Conservation (phyloP, 2,113 vertebrate species). For the Pseudorasbora parva region DNA sequence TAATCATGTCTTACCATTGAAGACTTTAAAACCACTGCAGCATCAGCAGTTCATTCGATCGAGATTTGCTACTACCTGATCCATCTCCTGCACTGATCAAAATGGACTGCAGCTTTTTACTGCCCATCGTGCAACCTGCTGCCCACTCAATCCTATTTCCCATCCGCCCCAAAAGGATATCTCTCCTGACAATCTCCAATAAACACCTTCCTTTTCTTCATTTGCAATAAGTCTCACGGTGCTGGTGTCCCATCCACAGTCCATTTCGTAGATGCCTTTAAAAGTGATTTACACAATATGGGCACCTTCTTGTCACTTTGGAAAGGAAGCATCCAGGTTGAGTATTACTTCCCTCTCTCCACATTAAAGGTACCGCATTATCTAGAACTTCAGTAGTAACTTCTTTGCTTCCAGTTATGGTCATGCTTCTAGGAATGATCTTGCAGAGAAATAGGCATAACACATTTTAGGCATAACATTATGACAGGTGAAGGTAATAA, state of each 20-base stretch:
- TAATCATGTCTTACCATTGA: not conserved
- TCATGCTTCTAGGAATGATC: not conserved
- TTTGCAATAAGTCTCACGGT: slow-evolving; percentile 28
- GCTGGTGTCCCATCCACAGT: not conserved
- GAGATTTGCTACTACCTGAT: not conserved
- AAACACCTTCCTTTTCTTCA: slow-evolving; percentile 13
- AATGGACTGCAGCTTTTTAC: slow-evolving; percentile 32
- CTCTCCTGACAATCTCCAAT: slow-evolving; percentile 27
- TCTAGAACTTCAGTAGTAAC: not conserved
- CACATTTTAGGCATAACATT: too few relatives aligned
- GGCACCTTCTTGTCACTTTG: not conserved
- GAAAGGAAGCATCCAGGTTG: not conserved
- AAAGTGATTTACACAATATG: slow-evolving; percentile 7
- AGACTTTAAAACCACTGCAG: slow-evolving; percentile 18
- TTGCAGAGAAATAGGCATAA: too few relatives aligned
- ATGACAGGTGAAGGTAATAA: too few relatives aligned
- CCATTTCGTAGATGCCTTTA: not conserved
- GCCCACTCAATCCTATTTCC: slow-evolving; percentile 5
- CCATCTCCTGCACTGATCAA: slow-evolving; percentile 12
- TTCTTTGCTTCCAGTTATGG: not conserved
- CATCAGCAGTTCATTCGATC: slow-evolving; percentile 18
- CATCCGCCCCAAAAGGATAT: not conserved
- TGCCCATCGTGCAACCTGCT: slow-evolving; percentile 7
- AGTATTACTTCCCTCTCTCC: not conserved
- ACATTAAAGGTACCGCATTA: not conserved